Base-by-base conservation (phyloP, 1,140 invertebrate genomes). In the Stegodyphus dumicola region DNA sequence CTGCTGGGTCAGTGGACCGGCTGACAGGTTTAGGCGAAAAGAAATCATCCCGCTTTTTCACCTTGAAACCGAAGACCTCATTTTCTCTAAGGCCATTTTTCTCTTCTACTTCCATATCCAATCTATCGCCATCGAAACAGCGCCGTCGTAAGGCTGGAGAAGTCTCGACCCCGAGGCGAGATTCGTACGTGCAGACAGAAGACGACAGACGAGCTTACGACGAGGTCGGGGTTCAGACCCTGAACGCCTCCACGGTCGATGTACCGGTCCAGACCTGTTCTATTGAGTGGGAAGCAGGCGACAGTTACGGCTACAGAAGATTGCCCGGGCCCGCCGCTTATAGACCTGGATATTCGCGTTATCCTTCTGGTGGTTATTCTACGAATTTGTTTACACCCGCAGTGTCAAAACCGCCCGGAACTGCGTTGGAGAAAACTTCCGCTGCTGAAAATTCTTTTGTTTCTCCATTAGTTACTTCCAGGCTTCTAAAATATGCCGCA, bases 211-310 rank as follows among this genome's bases (percentile, higher is more conserved):
- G 33, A 9, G 33, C n/a, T 49, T 52, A 48, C 6, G 79, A 52
- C 33, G 79, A 81, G 71, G 79, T 81, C 70, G 79, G 79, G 79
- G 79, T 81, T 65, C 79, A 81, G 70, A 81, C 79, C 54, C 79
- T 65, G 67, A 73, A 64, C 79, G 79, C 79, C 79, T 74, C 79
- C 79, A 81, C 79, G 70, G 79, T 81, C 54, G 81, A 85, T 64
- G 81, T 77, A 69, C 81, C 81, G 73, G 81, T 85, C 65, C 81
- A 85, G 81, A 85, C 81, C 81, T 81, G 79, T 81, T 81, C 51
- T 33, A 48, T 53, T n/a, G 77, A 70, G 77, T 80, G 77, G 77
- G 77, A 80, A 71, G 77, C 67, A 53, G 52, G 60, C 33, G 75
- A 65, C 75, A 65, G 15, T 15, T 18, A 18, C 48, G n/a, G 51